These are phyloP conservation scores for Ephialtes manifestator DNA, from an alignment of 2,888 invertebrate genomes.

Conservation along the genomic window DNA sequence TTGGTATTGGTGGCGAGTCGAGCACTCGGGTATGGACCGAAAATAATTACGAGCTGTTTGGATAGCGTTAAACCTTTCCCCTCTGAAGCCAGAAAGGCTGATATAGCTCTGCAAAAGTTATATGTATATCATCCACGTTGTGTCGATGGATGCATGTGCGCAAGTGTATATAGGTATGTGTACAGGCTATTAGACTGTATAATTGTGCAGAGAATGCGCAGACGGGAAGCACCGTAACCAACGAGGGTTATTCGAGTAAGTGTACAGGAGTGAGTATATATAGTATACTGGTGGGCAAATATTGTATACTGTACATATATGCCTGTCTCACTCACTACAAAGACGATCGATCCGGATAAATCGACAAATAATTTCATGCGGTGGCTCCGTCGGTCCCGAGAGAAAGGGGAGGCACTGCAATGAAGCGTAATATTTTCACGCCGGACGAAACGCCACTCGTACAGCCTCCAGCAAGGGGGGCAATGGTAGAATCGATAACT, in stretches of 20 bases:
- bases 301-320: slow-evolving; percentile 15
- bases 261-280: slow-evolving; percentile 1
- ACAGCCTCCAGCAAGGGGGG: slow-evolving; percentile 22
- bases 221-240: slow-evolving; percentile 7
- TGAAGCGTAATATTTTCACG: slow-evolving; percentile 66
- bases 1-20: slow-evolving; percentile 30
- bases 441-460: slow-evolving; percentile 57
- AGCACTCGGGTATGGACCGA: slow-evolving; percentile 19
- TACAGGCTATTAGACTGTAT: slow-evolving; percentile 35
- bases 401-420: slow-evolving; percentile 24
- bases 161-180: slow-evolving; percentile 15
- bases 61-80: slow-evolving; percentile 39
- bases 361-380: slow-evolving; percentile 56
- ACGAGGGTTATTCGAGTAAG: slow-evolving; percentile 22
- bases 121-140: not conserved
- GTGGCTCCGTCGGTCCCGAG: not conserved
- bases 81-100: slow-evolving; percentile 20
- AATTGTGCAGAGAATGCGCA: slow-evolving; percentile 37
- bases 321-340: slow-evolving; percentile 25
- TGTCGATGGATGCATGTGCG: slow-evolving; percentile 11
- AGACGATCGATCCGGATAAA: slow-evolving; percentile 62
- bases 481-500: slow-evolving; percentile 43
- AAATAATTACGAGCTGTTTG: slow-evolving; percentile 52
- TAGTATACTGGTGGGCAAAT: slow-evolving; percentile 10
- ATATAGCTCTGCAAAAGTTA: not conserved